phyloP scores from a whole-genome alignment of 2,113 vertebrate genomes.

The Takifugu bimaculatus region DNA sequence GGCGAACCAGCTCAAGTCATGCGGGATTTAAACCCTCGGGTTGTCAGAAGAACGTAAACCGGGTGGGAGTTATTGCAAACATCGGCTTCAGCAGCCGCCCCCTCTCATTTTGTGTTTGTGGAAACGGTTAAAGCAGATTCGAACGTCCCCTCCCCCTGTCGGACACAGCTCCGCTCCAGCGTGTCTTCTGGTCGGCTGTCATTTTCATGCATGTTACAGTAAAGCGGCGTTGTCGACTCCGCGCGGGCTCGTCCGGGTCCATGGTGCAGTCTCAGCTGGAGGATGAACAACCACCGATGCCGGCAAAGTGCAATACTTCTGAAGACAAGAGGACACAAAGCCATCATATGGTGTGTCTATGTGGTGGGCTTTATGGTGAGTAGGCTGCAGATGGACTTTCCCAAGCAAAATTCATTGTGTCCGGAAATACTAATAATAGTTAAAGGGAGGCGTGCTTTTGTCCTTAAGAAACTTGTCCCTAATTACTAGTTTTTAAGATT shows the following conservation, averaged over 20 bases:
- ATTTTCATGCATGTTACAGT: not conserved
- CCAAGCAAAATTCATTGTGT: too few relatives aligned
- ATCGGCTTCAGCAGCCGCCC: too few relatives aligned
- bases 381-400: constrained; percentile 5
- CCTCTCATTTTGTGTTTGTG: too few relatives aligned
- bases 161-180: not conserved
- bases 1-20: not conserved
- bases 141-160: too few relatives aligned
- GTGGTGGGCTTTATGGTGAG: constrained; percentile 81
- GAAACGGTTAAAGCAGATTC: not conserved
- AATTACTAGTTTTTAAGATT: too few relatives aligned
- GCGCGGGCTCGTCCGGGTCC: constrained; percentile 29
- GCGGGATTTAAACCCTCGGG: too few relatives aligned
- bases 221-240: constrained; percentile 45
- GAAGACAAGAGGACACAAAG: constrained; percentile 41
- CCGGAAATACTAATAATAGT: too few relatives aligned
- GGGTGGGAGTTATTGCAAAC: too few relatives aligned
- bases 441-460: too few relatives aligned
- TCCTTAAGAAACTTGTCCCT: too few relatives aligned
- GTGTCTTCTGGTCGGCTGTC: not conserved
- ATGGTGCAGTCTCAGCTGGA: constrained; percentile 46
- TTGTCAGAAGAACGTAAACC: not conserved
- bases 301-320: constrained; percentile 36
- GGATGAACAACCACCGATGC: constrained; percentile 68
- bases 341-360: constrained; percentile 73